Percentiles rank a stretch among this genome's conserved stretches.
These are phyloP conservation scores for Shinisaurus crocodilurus DNA, from an alignment of 2,113 vertebrate genomes.

Conservation along the genomic window DNA sequence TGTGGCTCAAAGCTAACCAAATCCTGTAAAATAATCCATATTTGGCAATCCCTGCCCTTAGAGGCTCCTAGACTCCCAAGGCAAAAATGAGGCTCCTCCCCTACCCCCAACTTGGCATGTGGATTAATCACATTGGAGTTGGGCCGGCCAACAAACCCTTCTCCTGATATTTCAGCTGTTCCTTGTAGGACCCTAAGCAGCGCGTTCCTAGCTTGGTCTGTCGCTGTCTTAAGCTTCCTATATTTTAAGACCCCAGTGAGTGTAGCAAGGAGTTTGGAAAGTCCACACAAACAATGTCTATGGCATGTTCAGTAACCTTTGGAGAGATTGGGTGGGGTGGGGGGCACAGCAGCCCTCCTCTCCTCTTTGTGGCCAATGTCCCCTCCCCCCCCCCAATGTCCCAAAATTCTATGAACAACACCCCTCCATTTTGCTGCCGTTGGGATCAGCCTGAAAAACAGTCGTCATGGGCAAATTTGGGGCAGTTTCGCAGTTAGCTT, in stretches of 20 bases:
- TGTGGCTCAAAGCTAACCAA: not conserved
- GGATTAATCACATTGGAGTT: constrained; percentile 7
- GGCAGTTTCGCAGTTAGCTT: not conserved
- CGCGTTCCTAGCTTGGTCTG: not conserved
- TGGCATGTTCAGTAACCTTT: constrained; percentile 10
- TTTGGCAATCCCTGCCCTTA: not conserved
- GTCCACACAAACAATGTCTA: not conserved
- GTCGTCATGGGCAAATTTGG: not conserved
- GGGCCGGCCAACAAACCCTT: not conserved
- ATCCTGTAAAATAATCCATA: not conserved
- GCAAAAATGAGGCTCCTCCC: not conserved
- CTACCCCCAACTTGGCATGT: not conserved
- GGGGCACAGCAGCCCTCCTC: not conserved
- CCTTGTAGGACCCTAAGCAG: not conserved
- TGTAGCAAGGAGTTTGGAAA: not conserved
- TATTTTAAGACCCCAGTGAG: not conserved
- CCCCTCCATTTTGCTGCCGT: not conserved
- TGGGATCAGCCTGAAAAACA: not conserved
- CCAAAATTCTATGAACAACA: not conserved
- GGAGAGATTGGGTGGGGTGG: not conserved
- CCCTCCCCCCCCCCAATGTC: not conserved
- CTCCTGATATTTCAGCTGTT: constrained; percentile 5
- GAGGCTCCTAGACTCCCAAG: not conserved
- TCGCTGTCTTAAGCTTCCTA: not conserved
- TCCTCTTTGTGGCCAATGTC: not conserved